Evolutionary conservation across 2,888 invertebrate species (phyloP).

Genomic region (Hermaeophaga mercurialis): DNA sequence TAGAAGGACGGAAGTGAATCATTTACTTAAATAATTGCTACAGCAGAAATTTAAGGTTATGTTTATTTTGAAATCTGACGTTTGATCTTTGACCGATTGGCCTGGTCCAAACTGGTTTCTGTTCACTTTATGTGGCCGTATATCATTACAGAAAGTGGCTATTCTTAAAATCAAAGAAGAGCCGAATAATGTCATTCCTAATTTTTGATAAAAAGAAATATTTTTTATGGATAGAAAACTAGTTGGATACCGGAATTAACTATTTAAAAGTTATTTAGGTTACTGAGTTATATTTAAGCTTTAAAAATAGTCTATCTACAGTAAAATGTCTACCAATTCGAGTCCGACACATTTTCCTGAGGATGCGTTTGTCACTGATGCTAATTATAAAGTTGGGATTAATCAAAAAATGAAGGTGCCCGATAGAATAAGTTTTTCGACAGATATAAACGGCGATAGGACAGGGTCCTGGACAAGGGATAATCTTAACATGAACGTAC

Average conservation of each 20-base stretch:
- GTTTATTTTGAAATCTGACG: constrained; percentile 7
- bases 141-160: no score
- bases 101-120: no score
- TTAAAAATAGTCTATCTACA: constrained; percentile 3
- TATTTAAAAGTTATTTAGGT: background rate
- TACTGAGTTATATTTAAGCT: constrained; percentile 10
- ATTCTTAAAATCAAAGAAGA: no score
- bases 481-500: constrained; percentile 90
- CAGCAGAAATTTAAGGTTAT: constrained; percentile 15
- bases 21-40: constrained; percentile 8
- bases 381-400: constrained; percentile 76
- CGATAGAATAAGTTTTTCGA: constrained; percentile 76
- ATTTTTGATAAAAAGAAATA: no score
- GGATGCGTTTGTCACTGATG: constrained; percentile 65
- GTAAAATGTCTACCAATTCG: constrained; percentile 64
- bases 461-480: constrained; percentile 70
- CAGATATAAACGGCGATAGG: constrained; percentile 68
- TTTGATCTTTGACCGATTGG: constrained; percentile 5
- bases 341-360: constrained; percentile 69
- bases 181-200: no score
- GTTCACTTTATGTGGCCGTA: no score
- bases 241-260: constrained; percentile 9
- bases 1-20: constrained; percentile 14
- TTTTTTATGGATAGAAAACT: no score
- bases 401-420: constrained; percentile 83